phyloP scores from a whole-genome alignment of 2,888 invertebrate species.

The Galeopsomyia nigrocyanea region DNA sequence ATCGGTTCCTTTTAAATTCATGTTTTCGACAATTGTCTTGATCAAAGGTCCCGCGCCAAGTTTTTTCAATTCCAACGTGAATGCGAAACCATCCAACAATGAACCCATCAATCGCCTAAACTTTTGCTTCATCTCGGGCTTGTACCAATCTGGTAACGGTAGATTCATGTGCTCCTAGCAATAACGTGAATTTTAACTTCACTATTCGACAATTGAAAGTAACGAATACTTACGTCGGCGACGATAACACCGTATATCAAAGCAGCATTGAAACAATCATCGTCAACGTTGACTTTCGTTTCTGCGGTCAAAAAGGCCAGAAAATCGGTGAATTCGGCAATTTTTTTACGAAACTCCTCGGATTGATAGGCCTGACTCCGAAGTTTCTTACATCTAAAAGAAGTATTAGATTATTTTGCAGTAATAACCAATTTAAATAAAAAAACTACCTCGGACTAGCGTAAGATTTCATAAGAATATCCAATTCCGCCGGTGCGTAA shows the following conservation, averaged over 20 bases:
- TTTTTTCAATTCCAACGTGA: not conserved
- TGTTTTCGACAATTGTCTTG: constrained; percentile 5
- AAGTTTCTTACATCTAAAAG: not conserved
- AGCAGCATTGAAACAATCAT: not conserved
- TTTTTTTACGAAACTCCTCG: too few species aligned
- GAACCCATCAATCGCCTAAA: not conserved
- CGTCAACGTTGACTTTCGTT: not conserved
- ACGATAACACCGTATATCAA: not conserved
- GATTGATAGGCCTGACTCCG: too few species aligned
- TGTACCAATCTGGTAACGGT: constrained; percentile 12
- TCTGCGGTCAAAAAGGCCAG: too few species aligned
- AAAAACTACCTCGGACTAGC: not conserved
- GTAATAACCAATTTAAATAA: not conserved
- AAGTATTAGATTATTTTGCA: not conserved
- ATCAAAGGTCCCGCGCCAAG: not conserved
- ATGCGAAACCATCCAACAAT: not conserved
- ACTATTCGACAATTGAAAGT: not conserved
- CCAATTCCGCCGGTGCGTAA: not conserved
- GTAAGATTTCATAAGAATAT: not conserved
- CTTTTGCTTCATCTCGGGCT: not conserved
- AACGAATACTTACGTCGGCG: not conserved
- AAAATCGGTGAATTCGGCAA: not conserved
- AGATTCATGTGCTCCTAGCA: not conserved
- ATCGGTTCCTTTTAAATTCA: not conserved
- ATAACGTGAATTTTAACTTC: not conserved